These are phyloP conservation scores for Taurulus bubalis DNA, from an alignment of 2,113 vertebrate species.

Conservation along the genomic window DNA sequence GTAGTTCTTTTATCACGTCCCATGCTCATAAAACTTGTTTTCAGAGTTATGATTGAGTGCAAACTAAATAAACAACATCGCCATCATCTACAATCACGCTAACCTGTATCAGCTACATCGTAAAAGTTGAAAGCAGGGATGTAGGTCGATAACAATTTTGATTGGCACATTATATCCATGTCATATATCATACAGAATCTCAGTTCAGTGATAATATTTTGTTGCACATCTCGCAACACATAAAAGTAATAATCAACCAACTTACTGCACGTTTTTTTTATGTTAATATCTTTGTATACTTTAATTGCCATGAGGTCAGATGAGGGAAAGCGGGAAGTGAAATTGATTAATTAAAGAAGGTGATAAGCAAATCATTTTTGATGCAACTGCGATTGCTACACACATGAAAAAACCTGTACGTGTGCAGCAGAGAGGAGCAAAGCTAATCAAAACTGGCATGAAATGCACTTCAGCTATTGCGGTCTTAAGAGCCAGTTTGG, in stretches of 20 bases:
- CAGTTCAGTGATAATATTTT: conserved; percentile 22
- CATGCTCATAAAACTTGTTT: conserved; percentile 46
- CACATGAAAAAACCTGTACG: conserved; percentile 23
- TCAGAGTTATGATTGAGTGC: conserved; percentile 54
- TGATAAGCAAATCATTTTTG: conserved; percentile 1
- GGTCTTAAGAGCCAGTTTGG: conserved; percentile 24
- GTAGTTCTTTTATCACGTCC: conserved; percentile 24
- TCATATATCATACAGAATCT: conserved; percentile 58
- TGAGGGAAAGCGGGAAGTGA: conserved; percentile 48
- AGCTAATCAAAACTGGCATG: conserved; percentile 45
- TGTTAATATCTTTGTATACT: conserved; percentile 42
- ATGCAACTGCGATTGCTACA: conserved; percentile 35
- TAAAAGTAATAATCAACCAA: conserved; percentile 48
- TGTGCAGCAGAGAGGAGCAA: conserved; percentile 23
- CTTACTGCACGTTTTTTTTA: conserved; percentile 50
- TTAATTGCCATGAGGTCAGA: conserved; percentile 47
- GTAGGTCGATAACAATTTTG: conserved; percentile 54
- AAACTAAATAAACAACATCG: conserved; percentile 65
- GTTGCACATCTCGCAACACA: conserved; percentile 42
- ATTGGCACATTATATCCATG: conserved; percentile 68
- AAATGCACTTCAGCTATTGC: conserved; percentile 50
- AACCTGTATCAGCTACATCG: conserved; percentile 67
- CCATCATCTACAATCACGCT: conserved; percentile 67
- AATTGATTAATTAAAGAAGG: conserved; percentile 35
- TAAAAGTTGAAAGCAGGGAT: conserved; percentile 62